Conservation (phyloP, 2,888 invertebrate species). For the Volucella zonaria region DNA sequence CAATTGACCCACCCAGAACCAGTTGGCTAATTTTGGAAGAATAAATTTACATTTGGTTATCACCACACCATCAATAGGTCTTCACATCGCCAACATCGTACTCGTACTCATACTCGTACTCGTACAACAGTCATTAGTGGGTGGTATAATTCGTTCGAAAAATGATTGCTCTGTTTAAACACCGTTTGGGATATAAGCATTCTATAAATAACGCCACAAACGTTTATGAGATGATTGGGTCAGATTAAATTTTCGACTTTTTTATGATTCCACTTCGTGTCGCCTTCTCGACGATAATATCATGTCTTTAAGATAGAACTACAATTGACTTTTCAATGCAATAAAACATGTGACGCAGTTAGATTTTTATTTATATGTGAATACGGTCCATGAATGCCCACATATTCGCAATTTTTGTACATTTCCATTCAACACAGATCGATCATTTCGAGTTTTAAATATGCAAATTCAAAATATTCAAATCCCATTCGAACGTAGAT, state of each 20-base stretch:
- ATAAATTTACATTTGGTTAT: constrained; percentile 3
- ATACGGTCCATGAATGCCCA: too few relatives aligned
- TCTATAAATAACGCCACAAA: neutral
- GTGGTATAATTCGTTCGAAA: neutral
- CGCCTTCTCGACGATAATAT: too few relatives aligned
- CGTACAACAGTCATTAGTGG: neutral
- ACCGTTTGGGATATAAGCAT: neutral
- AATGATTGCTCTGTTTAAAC: constrained; percentile 15
- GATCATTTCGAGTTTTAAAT: constrained; percentile 7
- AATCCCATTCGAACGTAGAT: too few relatives aligned
- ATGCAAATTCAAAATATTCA: too few relatives aligned
- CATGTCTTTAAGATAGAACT: too few relatives aligned
- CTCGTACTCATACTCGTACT: neutral
- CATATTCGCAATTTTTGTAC: neutral
- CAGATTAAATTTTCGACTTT: neutral
- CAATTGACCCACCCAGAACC: neutral
- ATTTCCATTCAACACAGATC: neutral
- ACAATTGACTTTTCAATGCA: too few relatives aligned
- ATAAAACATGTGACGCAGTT: constrained; percentile 4
- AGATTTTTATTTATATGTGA: neutral
- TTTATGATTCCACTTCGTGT: too few relatives aligned
- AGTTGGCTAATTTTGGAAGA: constrained; percentile 9
- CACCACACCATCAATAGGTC: neutral
- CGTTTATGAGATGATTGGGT: neutral
- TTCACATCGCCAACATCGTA: neutral